Base-by-base conservation (phyloP, 2,113 vertebrate species). In the Junco hyemalis region DNA sequence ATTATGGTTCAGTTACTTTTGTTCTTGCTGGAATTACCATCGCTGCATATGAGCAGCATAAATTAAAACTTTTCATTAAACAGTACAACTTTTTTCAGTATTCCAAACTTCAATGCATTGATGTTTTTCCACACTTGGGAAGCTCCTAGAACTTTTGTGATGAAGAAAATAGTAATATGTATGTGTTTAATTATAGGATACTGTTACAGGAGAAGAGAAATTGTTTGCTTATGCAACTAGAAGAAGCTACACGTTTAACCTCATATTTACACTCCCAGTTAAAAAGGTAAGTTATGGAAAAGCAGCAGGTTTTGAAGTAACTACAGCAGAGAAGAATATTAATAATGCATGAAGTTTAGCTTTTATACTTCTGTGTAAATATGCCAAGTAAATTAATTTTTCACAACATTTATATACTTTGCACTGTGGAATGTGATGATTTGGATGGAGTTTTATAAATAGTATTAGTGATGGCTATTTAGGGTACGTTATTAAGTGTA, bases 261-360 rank as follows among this genome's bases (percentile, higher is more conserved):
- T 99, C 99, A 29, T 99, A 99, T 97, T 98, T 99, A 76, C 99
- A 99, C 96, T 98, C 99, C 56, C 99, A 99, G 97, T 98, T 99
- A 74, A 99, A 98, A 97, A 99, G 99, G 99, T 99, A 91, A 90
- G 94, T 88, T 76, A 45, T 11, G 66, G 48, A 83, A 78, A 95
- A 38, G 25, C 42, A 90, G 12, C 25, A 77, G 22, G 20, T 73
- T 92, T 85, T 86, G 69, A 95, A 88, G 44, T 72, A 73, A 51
- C 35, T 76, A 45, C 63, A 61, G 8, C 40, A 88, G 44, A 82
- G 56, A 84, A 78, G 9, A 72, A 29, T 85, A 64, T 68, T 72
- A 86, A 44, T 90, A 61, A 72, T 53, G 5, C 42, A 19, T 73
- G 22, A 82, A 79, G 44, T 90, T 90, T 66, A 23, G 22, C 8